Percentiles rank a stretch among this genome's conserved stretches.
These are phyloP conservation scores for Syngnathus floridae DNA, from an alignment of 2,113 vertebrate genomes.

Conservation along the genomic window DNA sequence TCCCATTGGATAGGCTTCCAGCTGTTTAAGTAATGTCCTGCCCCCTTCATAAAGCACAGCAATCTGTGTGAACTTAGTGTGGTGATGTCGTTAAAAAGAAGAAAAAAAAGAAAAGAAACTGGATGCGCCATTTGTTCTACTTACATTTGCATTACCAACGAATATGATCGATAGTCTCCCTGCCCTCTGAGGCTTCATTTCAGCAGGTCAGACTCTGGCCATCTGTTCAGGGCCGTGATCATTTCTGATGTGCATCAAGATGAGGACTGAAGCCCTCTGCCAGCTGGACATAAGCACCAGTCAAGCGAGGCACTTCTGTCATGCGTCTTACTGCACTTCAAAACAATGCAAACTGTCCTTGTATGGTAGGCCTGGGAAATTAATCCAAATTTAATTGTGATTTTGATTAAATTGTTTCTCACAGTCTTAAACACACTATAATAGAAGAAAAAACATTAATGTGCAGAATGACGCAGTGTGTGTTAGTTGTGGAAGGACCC, in stretches of 20 bases:
- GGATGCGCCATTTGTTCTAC: neutral
- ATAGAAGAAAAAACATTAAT: no score
- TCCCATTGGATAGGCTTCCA: constrained; percentile 13
- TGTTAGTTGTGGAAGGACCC: no score
- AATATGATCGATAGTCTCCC: neutral
- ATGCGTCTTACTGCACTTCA: neutral
- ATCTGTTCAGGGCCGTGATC: constrained; percentile 9
- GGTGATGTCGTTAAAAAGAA: neutral
- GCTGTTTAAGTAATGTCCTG: neutral
- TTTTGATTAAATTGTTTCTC: no score
- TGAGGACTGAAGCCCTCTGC: constrained; percentile 1
- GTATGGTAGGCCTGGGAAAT: no score
- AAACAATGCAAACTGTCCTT: neutral
- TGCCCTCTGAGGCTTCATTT: constrained; percentile 8
- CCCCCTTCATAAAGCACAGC: constrained; percentile 4
- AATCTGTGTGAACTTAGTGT: constrained; percentile 6
- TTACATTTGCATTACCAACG: neutral
- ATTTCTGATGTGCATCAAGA: constrained; percentile 12
- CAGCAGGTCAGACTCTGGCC: constrained; percentile 7
- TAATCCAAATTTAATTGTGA: no score
- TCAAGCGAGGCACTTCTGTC: neutral
- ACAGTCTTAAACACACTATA: no score
- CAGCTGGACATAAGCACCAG: neutral
- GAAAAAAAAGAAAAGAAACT: neutral
- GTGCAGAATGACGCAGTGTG: no score